phyloP scores from a whole-genome alignment of 2,888 invertebrate genomes.

The Trichogramma dendrolimi region DNA sequence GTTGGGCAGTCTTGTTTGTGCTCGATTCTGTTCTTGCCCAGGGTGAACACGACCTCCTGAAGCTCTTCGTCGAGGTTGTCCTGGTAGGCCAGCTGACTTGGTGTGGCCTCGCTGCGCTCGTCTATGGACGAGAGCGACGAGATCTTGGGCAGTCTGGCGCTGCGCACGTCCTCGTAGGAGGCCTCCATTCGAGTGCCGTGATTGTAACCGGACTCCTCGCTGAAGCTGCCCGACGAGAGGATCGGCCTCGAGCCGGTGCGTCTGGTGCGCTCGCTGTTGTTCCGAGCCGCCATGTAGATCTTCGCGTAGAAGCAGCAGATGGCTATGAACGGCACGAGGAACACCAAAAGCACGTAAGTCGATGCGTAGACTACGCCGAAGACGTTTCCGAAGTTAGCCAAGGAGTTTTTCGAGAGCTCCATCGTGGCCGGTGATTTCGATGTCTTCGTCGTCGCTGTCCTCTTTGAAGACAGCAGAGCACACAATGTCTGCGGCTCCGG shows the following conservation, averaged over 20 bases:
- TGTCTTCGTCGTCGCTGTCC: not conserved
- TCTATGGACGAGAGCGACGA: slow-evolving; percentile 50
- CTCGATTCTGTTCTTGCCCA: slow-evolving; percentile 39
- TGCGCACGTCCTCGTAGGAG: slow-evolving; percentile 40
- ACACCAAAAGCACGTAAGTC: slow-evolving; percentile 52
- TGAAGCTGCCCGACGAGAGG: slow-evolving; percentile 44
- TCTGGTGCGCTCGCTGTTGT: slow-evolving; percentile 64
- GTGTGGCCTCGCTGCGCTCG: slow-evolving; percentile 44
- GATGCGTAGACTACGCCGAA: slow-evolving; percentile 54
- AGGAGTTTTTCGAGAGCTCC: not conserved
- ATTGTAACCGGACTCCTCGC: slow-evolving; percentile 36
- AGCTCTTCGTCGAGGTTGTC: slow-evolving; percentile 20
- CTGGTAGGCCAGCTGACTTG: slow-evolving; percentile 34
- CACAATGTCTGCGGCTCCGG: slow-evolving; percentile 53
- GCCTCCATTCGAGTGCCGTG: slow-evolving; percentile 5
- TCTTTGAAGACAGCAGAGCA: slow-evolving; percentile 45
- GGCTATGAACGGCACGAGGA: slow-evolving; percentile 57
- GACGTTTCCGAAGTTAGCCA: slow-evolving; percentile 22
- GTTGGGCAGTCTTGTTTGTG: not conserved
- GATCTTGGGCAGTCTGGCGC: slow-evolving; percentile 43
- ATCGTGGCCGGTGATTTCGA: not conserved
- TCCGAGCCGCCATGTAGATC: slow-evolving; percentile 72
- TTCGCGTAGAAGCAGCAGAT: slow-evolving; percentile 72
- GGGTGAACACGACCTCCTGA: slow-evolving; percentile 43
- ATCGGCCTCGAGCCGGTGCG: slow-evolving; percentile 48